Conservation (phyloP, 2,113 vertebrate genomes). For the Sula dactylatra region DNA sequence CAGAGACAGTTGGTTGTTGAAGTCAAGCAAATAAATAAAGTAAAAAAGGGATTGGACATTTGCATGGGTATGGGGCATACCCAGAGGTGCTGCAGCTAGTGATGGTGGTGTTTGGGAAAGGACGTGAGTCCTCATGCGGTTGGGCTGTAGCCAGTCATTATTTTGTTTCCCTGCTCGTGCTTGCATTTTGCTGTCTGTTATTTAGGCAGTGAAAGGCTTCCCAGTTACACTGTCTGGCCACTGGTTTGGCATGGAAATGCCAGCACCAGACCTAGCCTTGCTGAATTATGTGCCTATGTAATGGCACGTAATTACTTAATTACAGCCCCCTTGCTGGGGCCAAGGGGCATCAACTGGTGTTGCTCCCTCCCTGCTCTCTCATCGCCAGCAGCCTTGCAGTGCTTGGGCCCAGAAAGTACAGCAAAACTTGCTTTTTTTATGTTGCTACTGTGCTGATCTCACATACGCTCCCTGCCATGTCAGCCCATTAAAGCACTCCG, state of each 20-base stretch:
- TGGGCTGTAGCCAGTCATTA: background rate
- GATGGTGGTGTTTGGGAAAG: background rate
- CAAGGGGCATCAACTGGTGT: fast-evolving
- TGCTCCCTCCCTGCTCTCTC: background rate
- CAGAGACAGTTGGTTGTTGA: background rate
- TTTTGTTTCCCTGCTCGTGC: background rate
- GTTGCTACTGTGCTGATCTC: background rate
- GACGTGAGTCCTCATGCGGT: background rate
- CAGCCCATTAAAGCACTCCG: background rate
- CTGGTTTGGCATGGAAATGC: background rate
- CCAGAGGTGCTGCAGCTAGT: background rate
- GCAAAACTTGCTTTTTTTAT: background rate
- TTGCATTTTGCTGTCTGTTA: background rate
- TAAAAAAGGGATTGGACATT: background rate
- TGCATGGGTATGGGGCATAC: background rate
- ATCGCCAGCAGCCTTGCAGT: background rate
- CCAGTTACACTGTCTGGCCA: background rate
- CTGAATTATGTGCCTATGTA: background rate
- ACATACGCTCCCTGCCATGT: fast-evolving
- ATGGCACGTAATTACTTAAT: too few species aligned
- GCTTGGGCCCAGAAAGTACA: background rate
- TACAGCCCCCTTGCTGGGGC: background rate
- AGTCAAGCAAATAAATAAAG: background rate
- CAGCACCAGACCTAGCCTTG: background rate
- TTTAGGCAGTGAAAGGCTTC: background rate